phyloP scores from a whole-genome alignment of 2,113 vertebrate genomes.

The Psittacula cyanocephala region DNA sequence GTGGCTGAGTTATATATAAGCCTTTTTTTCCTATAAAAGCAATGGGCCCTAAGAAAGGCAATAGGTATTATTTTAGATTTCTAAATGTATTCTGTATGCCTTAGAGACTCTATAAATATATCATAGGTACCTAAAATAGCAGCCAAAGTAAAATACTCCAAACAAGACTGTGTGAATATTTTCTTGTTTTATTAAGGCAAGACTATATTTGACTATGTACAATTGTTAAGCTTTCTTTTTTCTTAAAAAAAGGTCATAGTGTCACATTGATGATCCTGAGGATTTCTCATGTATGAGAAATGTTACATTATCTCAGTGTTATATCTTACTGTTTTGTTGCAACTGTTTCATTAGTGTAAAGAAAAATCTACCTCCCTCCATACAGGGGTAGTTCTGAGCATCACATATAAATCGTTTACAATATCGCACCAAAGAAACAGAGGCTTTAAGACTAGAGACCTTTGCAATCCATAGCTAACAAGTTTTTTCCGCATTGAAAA shows the following conservation, averaged over 20 bases:
- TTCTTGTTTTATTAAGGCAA: background rate
- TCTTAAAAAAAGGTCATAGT: accelerated
- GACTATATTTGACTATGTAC: background rate
- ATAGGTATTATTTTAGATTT: background rate
- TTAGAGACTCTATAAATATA: background rate
- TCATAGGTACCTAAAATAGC: background rate
- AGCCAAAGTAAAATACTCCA: background rate
- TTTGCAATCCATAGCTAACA: background rate
- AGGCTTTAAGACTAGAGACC: background rate
- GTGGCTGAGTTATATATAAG: background rate
- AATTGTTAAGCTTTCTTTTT: background rate
- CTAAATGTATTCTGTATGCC: background rate
- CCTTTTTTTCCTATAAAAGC: background rate
- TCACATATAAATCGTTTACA: background rate
- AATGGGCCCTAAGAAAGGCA: background rate
- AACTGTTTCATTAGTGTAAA: background rate
- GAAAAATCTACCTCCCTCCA: background rate
- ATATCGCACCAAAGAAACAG: background rate
- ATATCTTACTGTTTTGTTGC: background rate
- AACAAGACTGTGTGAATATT: background rate
- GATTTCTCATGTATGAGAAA: background rate
- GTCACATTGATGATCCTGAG: background rate
- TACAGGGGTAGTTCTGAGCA: background rate
- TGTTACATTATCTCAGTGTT: background rate
- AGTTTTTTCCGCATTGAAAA: background rate